Base-by-base conservation (phyloP, 1,140 invertebrate species). In the Choristoneura fumiferana region DNA sequence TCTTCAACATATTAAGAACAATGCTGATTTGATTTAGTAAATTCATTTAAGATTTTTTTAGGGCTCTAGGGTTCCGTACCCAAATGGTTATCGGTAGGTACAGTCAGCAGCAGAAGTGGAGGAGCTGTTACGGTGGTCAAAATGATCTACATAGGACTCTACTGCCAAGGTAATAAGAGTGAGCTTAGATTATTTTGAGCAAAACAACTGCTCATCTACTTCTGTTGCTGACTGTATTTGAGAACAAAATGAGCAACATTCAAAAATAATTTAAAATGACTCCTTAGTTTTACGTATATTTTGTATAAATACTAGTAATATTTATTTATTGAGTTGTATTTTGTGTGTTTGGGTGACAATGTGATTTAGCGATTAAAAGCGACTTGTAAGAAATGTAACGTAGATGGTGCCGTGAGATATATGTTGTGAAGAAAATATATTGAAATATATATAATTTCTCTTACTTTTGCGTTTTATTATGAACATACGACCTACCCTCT, bases 381-480 rank as follows among this genome's bases (percentile, higher is more conserved):
- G 63, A 63, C 67, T 62, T 76, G 62, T 73, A 71, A 34, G 61
- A 66, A 58, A 58, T 67, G 60, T 74, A 69, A 70, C 8, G 72
- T 77, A 77, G 72, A 54, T 53, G 62, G 69, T 68, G 64, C 65
- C 57, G 69, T 71, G 67, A 63, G 67, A 62, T 71, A 62, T 66
- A 65, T 67, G 74, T 75, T 76, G 68, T 76, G 69, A 74, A 73
- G 69, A 76, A 29, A 75, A 78, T 81, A 81, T 84, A 77, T 76
- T 75, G 77, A 84, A 78, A 73, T 78, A 81, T 81, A 84, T 84
- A 84, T 81, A 80, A 80, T 84, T 81, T 84, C 77, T 80, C 78
- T 73, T 84, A 84, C 33, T 35, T 55, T 35, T 55, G 39, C 60
- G 63, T 80, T 76, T 78, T 65, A 63, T 69, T 71, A 39, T 39